Evolutionary conservation across 92 coral and sea anemone species (phyloP).

Genomic region (Muricea muricata): DNA sequence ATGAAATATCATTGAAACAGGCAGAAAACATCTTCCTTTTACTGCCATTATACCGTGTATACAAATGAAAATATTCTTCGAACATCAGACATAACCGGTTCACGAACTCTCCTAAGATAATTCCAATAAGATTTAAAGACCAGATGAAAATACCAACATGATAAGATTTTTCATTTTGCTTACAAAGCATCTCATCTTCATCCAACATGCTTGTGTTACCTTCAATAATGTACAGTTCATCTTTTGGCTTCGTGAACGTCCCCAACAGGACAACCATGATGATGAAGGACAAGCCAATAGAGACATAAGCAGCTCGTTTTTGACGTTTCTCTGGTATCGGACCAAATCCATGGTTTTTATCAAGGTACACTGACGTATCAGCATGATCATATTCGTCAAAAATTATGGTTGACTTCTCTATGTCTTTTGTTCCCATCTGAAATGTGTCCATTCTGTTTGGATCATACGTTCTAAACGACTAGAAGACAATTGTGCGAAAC

Average conservation of each 20-base stretch:
- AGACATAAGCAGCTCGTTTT: background rate
- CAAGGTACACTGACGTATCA: background rate
- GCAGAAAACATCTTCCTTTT: conserved; percentile 52
- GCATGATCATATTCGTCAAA: background rate
- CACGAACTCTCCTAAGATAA: conserved; percentile 71
- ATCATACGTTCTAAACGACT: background rate
- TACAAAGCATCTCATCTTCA: conserved; percentile 2
- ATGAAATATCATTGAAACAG: conserved; percentile 63
- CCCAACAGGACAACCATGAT: background rate
- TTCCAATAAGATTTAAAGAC: conserved; percentile 65
- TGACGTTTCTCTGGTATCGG: background rate
- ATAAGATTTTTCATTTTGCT: background rate
- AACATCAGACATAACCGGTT: conserved; percentile 70
- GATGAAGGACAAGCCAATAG: background rate
- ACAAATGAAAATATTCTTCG: conserved; percentile 76
- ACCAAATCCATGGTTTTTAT: background rate
- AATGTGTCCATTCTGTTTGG: background rate
- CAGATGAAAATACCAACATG: conserved; percentile 46
- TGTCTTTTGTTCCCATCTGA: background rate
- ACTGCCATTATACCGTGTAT: conserved; percentile 76
- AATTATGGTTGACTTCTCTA: background rate
- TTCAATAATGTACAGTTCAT: background rate
- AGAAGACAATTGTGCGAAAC: background rate
- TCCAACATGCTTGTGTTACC: background rate
- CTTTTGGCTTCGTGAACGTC: background rate